A percentile compares a stretch with the other conserved stretches of the same genome.
Evolutionary conservation across 2,113 vertebrate genomes (phyloP).

Genomic region (Neogobius melanostomus): DNA sequence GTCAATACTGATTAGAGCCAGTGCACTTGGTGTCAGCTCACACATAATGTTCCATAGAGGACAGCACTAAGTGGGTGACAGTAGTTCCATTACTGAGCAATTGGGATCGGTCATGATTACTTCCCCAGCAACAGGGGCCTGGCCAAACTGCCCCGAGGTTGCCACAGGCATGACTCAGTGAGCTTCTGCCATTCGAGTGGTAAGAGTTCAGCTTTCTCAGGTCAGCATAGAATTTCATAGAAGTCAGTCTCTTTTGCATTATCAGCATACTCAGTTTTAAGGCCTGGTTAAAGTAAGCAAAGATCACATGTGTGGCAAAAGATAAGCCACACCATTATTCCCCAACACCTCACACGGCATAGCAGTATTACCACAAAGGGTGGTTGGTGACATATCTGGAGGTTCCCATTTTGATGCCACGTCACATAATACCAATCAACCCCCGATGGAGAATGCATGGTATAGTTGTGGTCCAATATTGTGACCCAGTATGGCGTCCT

Average conservation of each 20-base stretch:
- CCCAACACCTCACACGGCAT: constrained; percentile 60
- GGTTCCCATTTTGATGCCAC: no score
- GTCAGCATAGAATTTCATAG: constrained; percentile 55
- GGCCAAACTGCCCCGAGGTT: constrained; percentile 52
- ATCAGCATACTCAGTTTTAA: constrained; percentile 69
- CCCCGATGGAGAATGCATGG: no score
- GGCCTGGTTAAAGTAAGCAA: constrained; percentile 70
- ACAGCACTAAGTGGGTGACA: constrained; percentile 56
- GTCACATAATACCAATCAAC: no score
- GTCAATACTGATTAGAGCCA: constrained; percentile 49
- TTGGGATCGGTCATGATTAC: constrained; percentile 70
- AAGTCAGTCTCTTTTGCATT: constrained; percentile 57
- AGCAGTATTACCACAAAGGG: constrained; percentile 52
- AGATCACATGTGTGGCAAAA: constrained; percentile 75
- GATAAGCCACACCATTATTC: constrained; percentile 75
- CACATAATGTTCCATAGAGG: constrained; percentile 57
- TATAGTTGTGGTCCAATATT: no score
- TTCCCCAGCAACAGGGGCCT: constrained; percentile 51
- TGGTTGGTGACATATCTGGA: no score
- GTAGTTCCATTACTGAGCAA: constrained; percentile 68
- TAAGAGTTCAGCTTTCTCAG: constrained; percentile 38
- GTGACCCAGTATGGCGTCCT: no score
- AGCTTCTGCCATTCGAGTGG: constrained; percentile 48
- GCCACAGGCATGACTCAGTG: constrained; percentile 41
- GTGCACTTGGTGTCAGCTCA: constrained; percentile 50